Percentiles rank a stretch among this genome's conserved stretches.
Evolutionary conservation across 1,140 invertebrate genomes (phyloP).

Genomic region (Triops longicaudatus): DNA sequence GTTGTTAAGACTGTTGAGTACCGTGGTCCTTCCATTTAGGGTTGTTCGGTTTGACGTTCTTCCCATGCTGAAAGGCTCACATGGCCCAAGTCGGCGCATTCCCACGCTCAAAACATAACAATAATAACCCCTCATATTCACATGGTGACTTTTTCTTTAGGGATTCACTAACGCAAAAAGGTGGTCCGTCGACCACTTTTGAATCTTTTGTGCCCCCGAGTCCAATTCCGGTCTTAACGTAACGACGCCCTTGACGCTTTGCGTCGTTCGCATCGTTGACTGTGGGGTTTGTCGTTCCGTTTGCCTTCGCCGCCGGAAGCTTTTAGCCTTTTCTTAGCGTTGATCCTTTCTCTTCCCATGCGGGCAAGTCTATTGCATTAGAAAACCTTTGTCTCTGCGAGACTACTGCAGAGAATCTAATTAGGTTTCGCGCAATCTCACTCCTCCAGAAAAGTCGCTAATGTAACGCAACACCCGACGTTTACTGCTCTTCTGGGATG

Average conservation of each 20-base stretch:
- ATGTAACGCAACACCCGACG: background rate
- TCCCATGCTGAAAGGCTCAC: conserved; percentile 1
- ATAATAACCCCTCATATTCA: conserved; percentile 3
- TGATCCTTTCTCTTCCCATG: background rate
- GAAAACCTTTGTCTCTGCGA: background rate
- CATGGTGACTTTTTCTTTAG: background rate
- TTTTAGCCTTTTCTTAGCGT: background rate
- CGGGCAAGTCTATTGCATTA: background rate
- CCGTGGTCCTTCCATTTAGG: background rate
- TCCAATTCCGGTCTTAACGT: background rate
- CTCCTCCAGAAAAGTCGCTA: background rate
- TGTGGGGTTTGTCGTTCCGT: background rate
- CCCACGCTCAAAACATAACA: conserved; percentile 1
- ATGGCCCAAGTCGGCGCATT: background rate
- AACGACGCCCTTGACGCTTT: conserved; percentile 4
- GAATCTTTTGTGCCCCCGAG: background rate
- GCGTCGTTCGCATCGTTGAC: background rate
- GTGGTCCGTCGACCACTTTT: background rate
- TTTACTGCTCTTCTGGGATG: background rate
- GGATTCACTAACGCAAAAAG: background rate
- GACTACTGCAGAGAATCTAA: background rate
- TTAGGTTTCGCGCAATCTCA: conserved; percentile 4
- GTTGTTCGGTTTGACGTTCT: conserved; percentile 1
- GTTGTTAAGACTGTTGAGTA: background rate
- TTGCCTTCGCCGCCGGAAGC: conserved; percentile 4